phyloP scores from a whole-genome alignment of 2,888 invertebrate species.

The Crepidodera aurea region DNA sequence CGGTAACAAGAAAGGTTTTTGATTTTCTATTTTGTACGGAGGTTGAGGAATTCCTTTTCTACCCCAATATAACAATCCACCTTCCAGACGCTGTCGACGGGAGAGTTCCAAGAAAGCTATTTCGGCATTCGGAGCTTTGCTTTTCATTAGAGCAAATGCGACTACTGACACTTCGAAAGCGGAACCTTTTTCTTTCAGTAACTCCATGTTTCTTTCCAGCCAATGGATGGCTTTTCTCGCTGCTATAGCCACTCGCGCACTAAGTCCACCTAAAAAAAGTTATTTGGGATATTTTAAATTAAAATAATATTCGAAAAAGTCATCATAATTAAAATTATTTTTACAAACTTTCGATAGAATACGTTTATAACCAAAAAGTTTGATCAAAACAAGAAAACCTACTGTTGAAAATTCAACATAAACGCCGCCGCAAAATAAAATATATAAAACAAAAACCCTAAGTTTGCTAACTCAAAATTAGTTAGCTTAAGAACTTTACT shows the following conservation, averaged over 20 bases:
- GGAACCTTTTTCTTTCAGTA: slow-evolving; percentile 74
- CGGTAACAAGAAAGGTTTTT: slow-evolving; percentile 88
- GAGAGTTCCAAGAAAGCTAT: slow-evolving; percentile 80
- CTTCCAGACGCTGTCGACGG: slow-evolving; percentile 62
- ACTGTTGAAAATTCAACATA: too few species aligned
- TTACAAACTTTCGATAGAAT: too few species aligned
- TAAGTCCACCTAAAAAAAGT: slow-evolving; percentile 66
- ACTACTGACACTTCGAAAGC: slow-evolving; percentile 89
- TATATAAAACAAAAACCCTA: too few species aligned
- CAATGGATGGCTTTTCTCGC: slow-evolving; percentile 79
- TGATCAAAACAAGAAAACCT: too few species aligned
- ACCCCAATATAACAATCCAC: slow-evolving; percentile 88
- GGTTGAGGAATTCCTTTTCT: slow-evolving; percentile 80
- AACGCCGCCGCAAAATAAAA: too few species aligned
- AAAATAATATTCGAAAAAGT: too few species aligned
- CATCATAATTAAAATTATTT: too few species aligned
- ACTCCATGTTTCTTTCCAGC: slow-evolving; percentile 83
- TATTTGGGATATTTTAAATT: too few species aligned
- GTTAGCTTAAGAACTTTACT: too few species aligned
- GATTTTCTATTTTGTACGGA: slow-evolving; percentile 87
- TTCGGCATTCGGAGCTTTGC: slow-evolving; percentile 86
- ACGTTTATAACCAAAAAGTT: too few species aligned
- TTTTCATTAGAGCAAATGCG: slow-evolving; percentile 84
- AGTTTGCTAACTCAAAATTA: too few species aligned
- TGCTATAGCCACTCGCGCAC: slow-evolving; percentile 78